phyloP scores from a whole-genome alignment of 2,113 vertebrate species.

The Alethe diademata region DNA sequence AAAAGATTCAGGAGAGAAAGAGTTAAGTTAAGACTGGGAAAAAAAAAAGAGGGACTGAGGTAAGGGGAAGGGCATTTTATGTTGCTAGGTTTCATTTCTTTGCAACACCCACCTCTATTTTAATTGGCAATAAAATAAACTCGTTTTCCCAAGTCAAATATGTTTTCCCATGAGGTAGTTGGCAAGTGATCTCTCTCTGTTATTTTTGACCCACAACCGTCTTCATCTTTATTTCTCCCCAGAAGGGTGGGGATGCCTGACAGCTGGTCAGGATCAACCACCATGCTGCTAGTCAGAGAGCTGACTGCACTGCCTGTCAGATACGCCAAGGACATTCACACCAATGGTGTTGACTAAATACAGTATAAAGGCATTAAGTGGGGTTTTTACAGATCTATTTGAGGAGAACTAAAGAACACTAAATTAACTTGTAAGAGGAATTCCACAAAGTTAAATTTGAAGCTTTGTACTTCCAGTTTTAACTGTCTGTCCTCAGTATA shows the following conservation, averaged over 20 bases:
- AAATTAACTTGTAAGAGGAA: neutral
- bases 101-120: neutral
- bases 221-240: neutral
- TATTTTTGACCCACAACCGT: neutral
- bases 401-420: neutral
- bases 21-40: neutral
- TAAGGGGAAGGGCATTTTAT: fast-evolving
- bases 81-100: neutral
- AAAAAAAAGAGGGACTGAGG: neutral
- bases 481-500: neutral
- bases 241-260: neutral
- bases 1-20: neutral
- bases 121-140: neutral
- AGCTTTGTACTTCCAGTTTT: neutral
- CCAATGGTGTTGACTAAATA: neutral
- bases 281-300: neutral
- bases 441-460: neutral
- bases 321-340: neutral
- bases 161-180: neutral
- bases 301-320: neutral
- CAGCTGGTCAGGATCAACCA: neutral
- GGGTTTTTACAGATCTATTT: neutral
- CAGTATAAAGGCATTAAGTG: neutral
- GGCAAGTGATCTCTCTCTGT: neutral
- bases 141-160: neutral